These are phyloP conservation scores for Phoenicopterus ruber DNA, from an alignment of 2,113 vertebrate genomes.

Conservation along the genomic window DNA sequence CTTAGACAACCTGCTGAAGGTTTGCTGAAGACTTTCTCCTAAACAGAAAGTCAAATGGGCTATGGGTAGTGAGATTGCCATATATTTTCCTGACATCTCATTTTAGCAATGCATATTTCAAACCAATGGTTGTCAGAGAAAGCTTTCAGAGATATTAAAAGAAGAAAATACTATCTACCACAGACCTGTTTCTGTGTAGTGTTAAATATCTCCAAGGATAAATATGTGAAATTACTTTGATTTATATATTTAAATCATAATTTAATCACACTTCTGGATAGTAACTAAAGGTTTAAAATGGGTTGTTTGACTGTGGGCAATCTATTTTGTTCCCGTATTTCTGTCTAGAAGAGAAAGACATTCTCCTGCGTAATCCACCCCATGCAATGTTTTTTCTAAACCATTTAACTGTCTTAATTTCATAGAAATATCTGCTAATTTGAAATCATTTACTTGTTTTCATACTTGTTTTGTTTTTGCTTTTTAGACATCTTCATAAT, in stretches of 20 bases:
- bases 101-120: not conserved
- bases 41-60: not conserved
- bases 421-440: not conserved
- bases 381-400: not conserved
- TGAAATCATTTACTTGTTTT: not conserved
- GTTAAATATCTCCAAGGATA: not conserved
- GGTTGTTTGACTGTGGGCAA: not conserved
- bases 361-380: not conserved
- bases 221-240: not conserved
- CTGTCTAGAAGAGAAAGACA: not conserved
- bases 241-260: not conserved
- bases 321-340: not conserved
- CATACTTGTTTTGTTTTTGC: not conserved
- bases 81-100: not conserved
- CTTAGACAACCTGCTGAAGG: not conserved
- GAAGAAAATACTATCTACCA: not conserved
- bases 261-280: not conserved
- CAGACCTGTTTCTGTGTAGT: not conserved
- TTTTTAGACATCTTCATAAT: constrained; percentile 94
- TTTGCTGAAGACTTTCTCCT: not conserved
- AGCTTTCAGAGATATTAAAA: not conserved
- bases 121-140: not conserved
- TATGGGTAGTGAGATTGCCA: not conserved
- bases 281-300: not conserved
- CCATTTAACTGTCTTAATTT: not conserved